Base-by-base conservation (phyloP, 2,113 vertebrate genomes). In the Cephalopholis sonnerati region DNA sequence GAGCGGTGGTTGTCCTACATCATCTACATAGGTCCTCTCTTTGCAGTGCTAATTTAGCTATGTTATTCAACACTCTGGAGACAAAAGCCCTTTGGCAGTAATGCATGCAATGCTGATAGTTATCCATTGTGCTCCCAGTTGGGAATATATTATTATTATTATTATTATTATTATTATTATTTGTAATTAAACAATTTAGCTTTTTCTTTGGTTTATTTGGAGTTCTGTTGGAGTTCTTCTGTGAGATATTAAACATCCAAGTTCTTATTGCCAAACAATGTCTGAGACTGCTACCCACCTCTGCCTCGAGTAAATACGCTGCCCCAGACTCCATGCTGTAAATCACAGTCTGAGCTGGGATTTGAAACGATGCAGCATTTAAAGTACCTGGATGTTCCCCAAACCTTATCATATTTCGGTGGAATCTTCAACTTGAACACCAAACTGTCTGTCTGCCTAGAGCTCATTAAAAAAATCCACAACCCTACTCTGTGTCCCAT, bases 261-360 rank as follows among this genome's bases (percentile, higher is more conserved):
- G 24, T 11, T 7, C 36, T 27, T 6, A 24, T 3, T 29, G 10
- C 74, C 36, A 65, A 39, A 48, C 9, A 58, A 25, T 22, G 51
- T 77, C 62, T 44, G 4, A 65, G 58, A 27, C 61, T 6, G 25
- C 36, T 29, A 27, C 24, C 20, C n/a, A 41, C 41, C 27, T 39
- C 7, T 32, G 7, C 50, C 6, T 65, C 32, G 32, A 61, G 17
- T 13, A 53, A 70, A 59, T n/a, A n/a, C 2, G 16, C 27, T 18
- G 57, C 27, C 22, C 25, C 51, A 25, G 29, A 57, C 46, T 50
- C 36, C 7, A 7, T 7, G 44, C 50, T 46, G 17, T 20, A 46
- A 53, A 53, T 46, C 73, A 46, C 36, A 12, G 74, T 59, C 77
- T 65, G 50, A 84, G 63, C 63, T 24, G 22, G 63, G 74, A 74